Evolutionary conservation across 35 echinoderm and acorn worm species (phyloP).

Genomic region (Ophiothrix spiculata): DNA sequence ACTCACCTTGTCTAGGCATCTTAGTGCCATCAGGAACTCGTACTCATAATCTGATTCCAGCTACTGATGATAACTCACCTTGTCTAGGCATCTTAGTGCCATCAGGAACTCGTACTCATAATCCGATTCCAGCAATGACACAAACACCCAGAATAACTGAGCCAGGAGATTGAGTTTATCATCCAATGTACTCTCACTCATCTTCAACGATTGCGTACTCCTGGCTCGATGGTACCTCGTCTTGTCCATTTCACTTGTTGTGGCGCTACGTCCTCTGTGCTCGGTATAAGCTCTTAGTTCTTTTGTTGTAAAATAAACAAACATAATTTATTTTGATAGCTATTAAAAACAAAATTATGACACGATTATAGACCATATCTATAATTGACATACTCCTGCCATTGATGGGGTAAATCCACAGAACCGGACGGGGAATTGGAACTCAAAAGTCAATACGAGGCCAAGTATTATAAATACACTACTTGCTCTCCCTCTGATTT

Average conservation of each 20-base stretch:
- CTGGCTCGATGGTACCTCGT: constrained; percentile 63
- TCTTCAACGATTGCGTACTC: constrained; percentile 70
- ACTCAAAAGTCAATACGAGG: no score
- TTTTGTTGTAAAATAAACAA: background rate
- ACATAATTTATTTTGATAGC: background rate
- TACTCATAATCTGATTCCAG: no score
- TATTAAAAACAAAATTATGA: no score
- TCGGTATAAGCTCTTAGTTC: constrained; percentile 67
- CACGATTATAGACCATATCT: background rate
- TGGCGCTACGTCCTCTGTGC: constrained; percentile 67
- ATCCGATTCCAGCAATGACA: constrained; percentile 89
- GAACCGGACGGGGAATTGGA: no score
- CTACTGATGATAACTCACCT: constrained; percentile 51
- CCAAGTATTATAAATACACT: no score
- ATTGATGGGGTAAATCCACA: no score
- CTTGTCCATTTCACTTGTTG: constrained; percentile 81
- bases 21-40: no score
- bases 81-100: constrained; percentile 78
- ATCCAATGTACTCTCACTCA: constrained; percentile 76
- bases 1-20: no score
- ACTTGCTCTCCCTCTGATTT: no score
- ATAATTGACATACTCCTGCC: no score
- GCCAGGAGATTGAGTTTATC: constrained; percentile 66
- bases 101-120: constrained; percentile 97
- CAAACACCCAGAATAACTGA: constrained; percentile 95